These are phyloP conservation scores for Apistogramma diplotaenia DNA, from an alignment of 2,113 vertebrate genomes.

Conservation along the genomic window DNA sequence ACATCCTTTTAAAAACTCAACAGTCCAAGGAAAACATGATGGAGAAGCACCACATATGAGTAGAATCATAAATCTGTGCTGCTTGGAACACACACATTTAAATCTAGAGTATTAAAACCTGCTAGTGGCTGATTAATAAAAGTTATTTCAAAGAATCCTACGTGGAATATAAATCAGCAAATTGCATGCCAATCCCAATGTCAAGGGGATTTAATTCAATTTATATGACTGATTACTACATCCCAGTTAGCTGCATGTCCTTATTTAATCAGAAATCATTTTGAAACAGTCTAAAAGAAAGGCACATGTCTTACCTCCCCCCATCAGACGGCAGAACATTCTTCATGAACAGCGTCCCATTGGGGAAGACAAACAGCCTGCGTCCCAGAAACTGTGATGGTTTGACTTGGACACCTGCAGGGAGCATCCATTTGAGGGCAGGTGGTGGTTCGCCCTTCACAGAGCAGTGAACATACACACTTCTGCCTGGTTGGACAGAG, in stretches of 20 bases:
- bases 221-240: background rate
- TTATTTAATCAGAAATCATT: background rate
- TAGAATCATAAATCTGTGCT: background rate
- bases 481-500: conserved; percentile 58
- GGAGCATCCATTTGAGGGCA: conserved; percentile 74
- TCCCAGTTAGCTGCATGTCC: background rate
- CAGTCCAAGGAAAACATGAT: background rate
- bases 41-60: background rate
- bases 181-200: background rate
- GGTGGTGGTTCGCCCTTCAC: conserved; percentile 75
- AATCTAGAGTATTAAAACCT: background rate
- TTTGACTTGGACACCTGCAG: conserved; percentile 69
- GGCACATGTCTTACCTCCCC: conserved; percentile 60
- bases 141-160: background rate
- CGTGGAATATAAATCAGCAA: background rate
- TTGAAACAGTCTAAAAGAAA: background rate
- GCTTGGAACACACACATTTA: background rate
- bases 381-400: conserved; percentile 75
- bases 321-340: conserved; percentile 63
- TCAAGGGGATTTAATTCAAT: background rate
- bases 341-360: conserved; percentile 76
- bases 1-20: background rate
- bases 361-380: conserved; percentile 77
- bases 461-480: conserved; percentile 75
- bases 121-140: background rate